A percentile compares a stretch with the other conserved stretches of the same genome.
Conservation (phyloP, 2,888 invertebrate genomes). For the Ametastegia equiseti region DNA sequence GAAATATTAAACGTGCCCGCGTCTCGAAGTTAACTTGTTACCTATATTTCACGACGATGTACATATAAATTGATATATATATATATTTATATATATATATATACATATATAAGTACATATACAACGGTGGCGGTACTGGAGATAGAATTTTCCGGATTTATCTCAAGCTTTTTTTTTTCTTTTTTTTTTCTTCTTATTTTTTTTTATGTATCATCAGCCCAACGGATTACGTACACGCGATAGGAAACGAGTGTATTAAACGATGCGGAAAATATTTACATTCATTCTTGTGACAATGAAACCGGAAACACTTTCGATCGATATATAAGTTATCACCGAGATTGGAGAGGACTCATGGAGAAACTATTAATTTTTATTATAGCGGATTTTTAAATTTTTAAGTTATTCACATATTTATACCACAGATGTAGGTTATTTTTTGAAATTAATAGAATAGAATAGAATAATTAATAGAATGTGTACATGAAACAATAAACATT, state of each 20-base stretch:
- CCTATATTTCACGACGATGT: conserved; percentile 13
- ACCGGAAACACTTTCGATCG: conserved; percentile 26
- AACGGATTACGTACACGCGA: not conserved
- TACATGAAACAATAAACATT: too few relatives aligned
- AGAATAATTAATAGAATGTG: too few relatives aligned
- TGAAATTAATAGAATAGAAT: too few relatives aligned
- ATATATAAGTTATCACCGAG: not conserved
- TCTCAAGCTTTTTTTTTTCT: not conserved
- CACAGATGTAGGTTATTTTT: too few relatives aligned
- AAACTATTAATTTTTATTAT: too few relatives aligned
- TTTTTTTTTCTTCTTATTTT: too few relatives aligned
- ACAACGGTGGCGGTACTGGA: conserved; percentile 1
- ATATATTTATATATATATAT: too few relatives aligned
- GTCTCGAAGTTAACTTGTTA: conserved; percentile 45
- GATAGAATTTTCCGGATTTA: conserved; percentile 19
- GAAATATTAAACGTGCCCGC: conserved; percentile 45
- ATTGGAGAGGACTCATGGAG: too few relatives aligned
- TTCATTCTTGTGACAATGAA: conserved; percentile 12
- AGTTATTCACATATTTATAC: too few relatives aligned
- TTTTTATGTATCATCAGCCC: too few relatives aligned
- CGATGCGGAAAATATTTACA: conserved; percentile 13
- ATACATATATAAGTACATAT: conserved; percentile 5
- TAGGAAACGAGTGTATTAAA: conserved; percentile 1
- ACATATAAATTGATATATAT: too few relatives aligned
- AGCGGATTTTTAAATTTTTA: too few relatives aligned